Evolutionary conservation across 1,140 invertebrate species (phyloP), one percentile per base, ranked within the genome.

Genomic region (Condylostylus longicornis): DNA sequence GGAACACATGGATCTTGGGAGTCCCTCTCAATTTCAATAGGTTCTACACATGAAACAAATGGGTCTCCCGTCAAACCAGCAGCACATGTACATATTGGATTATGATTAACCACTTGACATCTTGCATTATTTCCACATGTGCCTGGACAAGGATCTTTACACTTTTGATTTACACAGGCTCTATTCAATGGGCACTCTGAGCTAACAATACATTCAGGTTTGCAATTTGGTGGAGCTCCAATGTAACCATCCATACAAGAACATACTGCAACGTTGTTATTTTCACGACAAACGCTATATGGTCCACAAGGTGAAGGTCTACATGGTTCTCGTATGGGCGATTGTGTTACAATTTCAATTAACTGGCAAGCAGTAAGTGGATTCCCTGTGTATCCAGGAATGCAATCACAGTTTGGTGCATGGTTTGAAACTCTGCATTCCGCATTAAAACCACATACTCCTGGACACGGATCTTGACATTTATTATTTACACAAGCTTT

Each of bases 21-120:
- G 47, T 60, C 50, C 27, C 57, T 46, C 21, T 33, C 35, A 39
- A 42, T 50, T 41, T 37, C 47, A 31, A 45, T 47, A 41, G 63
- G 64, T 44, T 34, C 68, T 9, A 54, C 46, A 46, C 82, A 85
- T 36, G 65, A 65, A 1, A 69, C 62, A 46, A 84, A 80, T 14
- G 82, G 79, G 72, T 88, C 79, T 31, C 84, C 84, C 5, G 74
- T 78, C 49, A 73, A 77, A 27, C 78, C 75, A 28, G 62, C 58
- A 22, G 72, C 65, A 45, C 79, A 82, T 40, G 71, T 79, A 51
- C 83, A 87, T 33, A 84, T 80, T 0, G 84, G 81, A 55, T 82
- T 83, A 49, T 88, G 84, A 42, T 82, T 85, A 3, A 86, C 71
- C 4, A 85, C 82, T 50, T 80, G 70, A 46, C 84, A 89, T 37